These are phyloP conservation scores for Crioceris asparagi DNA, from an alignment of 2,888 invertebrate species.

Conservation along the genomic window DNA sequence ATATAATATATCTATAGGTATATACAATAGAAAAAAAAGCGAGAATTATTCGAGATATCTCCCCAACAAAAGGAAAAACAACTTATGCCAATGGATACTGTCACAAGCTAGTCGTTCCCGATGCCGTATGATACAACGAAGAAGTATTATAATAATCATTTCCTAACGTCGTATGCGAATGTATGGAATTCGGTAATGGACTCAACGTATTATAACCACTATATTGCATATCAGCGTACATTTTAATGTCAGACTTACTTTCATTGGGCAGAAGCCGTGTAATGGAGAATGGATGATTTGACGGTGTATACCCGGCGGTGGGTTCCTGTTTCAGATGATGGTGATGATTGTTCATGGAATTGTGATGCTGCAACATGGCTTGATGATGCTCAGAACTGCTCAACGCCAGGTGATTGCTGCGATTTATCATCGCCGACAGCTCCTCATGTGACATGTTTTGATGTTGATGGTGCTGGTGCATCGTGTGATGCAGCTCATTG, in stretches of 20 bases:
- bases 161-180: conserved; percentile 43
- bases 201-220: conserved; percentile 52
- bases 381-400: conserved; percentile 37
- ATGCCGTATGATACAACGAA: conserved; percentile 60
- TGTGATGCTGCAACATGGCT: conserved; percentile 37
- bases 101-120: conserved; percentile 79
- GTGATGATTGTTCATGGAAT: conserved; percentile 38
- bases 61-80: too few relatives aligned
- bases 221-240: conserved; percentile 71
- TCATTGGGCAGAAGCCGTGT: conserved; percentile 82
- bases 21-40: too few relatives aligned
- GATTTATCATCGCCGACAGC: conserved; percentile 53
- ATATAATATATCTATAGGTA: too few relatives aligned
- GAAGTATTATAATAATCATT: conserved; percentile 78
- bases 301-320: conserved; percentile 54
- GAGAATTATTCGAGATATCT: conserved; percentile 17
- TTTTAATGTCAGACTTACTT: conserved; percentile 81
- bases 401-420: conserved; percentile 45
- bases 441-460: conserved; percentile 47
- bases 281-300: conserved; percentile 90
- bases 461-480: conserved; percentile 43
- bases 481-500: conserved; percentile 39
- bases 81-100: conserved; percentile 84
- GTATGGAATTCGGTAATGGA: conserved; percentile 49
- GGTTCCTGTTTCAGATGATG: conserved; percentile 52